Conservation (phyloP, 1,140 invertebrate species). For the Zaprionus nigranus region DNA sequence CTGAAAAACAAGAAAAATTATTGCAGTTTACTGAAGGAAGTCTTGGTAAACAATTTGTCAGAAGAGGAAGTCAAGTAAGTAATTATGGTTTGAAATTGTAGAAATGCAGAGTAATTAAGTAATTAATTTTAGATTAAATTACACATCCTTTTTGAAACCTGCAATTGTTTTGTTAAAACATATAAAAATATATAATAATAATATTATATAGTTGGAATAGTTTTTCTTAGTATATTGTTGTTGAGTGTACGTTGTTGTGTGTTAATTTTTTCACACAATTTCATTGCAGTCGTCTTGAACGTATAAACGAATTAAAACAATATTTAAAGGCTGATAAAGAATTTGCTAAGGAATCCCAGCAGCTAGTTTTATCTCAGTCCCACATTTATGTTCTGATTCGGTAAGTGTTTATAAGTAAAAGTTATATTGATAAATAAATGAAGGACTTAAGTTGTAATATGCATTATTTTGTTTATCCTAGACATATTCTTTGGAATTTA, state of each 20-base stretch:
- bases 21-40: slow-evolving; percentile 49
- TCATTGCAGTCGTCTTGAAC: slow-evolving; percentile 54
- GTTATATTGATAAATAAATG: neutral
- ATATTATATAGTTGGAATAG: no score
- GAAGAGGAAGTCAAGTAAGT: slow-evolving; percentile 70
- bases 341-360: slow-evolving; percentile 24
- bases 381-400: slow-evolving; percentile 66
- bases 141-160: no score
- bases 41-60: slow-evolving; percentile 71
- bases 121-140: no score
- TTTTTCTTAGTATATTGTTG: no score
- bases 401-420: slow-evolving; percentile 20
- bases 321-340: slow-evolving; percentile 36
- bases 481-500: slow-evolving; percentile 69
- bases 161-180: no score
- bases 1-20: slow-evolving; percentile 62
- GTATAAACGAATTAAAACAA: slow-evolving; percentile 57
- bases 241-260: no score
- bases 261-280: neutral
- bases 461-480: slow-evolving; percentile 9
- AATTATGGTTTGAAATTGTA: neutral
- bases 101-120: no score
- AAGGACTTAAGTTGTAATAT: neutral
- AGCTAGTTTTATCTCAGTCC: slow-evolving; percentile 57
- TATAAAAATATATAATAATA: no score